A percentile compares a stretch with the other conserved stretches of the same genome.
These are phyloP conservation scores for Grus americana DNA, from an alignment of 2,113 vertebrate genomes.

Conservation along the genomic window DNA sequence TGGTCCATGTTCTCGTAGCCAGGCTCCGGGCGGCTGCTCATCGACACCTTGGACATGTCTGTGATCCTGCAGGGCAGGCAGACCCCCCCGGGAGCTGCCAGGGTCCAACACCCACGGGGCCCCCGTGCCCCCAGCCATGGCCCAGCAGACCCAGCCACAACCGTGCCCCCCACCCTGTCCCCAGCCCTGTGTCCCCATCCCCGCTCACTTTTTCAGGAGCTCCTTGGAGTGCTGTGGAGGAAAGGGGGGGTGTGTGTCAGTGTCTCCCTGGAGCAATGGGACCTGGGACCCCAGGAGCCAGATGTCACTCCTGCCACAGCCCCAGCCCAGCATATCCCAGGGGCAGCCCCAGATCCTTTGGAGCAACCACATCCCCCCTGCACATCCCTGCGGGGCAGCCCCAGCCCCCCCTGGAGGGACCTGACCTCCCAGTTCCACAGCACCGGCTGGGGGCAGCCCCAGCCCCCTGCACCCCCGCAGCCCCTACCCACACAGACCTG, in stretches of 20 bases:
- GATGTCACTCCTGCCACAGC: not conserved
- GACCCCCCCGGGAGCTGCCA: not conserved
- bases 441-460: not conserved
- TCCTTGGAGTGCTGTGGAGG: slow-evolving; percentile 83
- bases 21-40: slow-evolving; percentile 75
- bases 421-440: not conserved
- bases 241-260: not conserved
- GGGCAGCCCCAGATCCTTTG: not conserved
- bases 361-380: not conserved
- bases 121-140: fast-evolving
- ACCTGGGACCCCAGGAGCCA: not conserved
- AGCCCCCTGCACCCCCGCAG: not conserved
- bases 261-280: not conserved
- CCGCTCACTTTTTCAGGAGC: slow-evolving; percentile 88
- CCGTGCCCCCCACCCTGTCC: not conserved
- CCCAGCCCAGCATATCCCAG: not conserved
- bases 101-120: not conserved
- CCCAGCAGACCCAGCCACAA: not conserved
- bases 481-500: slow-evolving; percentile 70
- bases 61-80: slow-evolving; percentile 76
- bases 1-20: slow-evolving; percentile 87
- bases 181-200: not conserved
- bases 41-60: slow-evolving; percentile 75
- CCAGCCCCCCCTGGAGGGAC: not conserved
- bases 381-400: not conserved